Base-by-base conservation (phyloP, 2,888 invertebrate species). In the Caenorhabditis zanzibari region DNA sequence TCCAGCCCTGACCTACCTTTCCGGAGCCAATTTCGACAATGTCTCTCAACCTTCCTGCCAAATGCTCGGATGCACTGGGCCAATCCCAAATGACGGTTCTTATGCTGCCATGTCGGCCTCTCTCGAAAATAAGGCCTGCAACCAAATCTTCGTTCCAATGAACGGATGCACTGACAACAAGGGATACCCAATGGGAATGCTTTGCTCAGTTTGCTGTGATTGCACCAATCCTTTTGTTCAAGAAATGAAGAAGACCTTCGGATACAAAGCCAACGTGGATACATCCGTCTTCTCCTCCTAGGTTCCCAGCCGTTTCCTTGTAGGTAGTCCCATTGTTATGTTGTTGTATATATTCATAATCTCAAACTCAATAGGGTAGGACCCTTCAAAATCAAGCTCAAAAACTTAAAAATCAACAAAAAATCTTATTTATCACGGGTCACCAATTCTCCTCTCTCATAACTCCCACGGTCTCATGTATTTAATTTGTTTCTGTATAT, bases 201-300 rank as follows among this genome's bases (percentile, higher is more conserved):
- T 90, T 22, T 91, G 91, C 86, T 87, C 87, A 24, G 87, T 91
- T 59, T 91, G 91, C 84, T 91, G 91, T 73, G 91, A 91, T 64
- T 90, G 90, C 69, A 69, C 86, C 44, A 83, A 82, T 52, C 79
- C 88, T 41, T 89, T 91, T 66, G 75, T 83, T 24, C 38, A 61
- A 12, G 90, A 91, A 75, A 89, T 91, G 89, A 84, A 85, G 75
- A 88, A 90, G 59, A 86, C 88, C 16, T 85, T 85, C 76, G 90
- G 90, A 12, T 90, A 85, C 84, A 84, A 88, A 49, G 54, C 80
- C 49, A 44, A 56, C n/a, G 44, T 81, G 32, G 47, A 64, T 26
- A 84, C 81, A 1, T 52, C 66, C 4, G 59, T 69, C 35, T 77
- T 77, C 19, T 52, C 69, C n/a, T 52, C 54, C 38, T 77, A 77